These are phyloP conservation scores for Hydrophis major DNA, from an alignment of 2,797 vertebrate species.

Conservation along the genomic window DNA sequence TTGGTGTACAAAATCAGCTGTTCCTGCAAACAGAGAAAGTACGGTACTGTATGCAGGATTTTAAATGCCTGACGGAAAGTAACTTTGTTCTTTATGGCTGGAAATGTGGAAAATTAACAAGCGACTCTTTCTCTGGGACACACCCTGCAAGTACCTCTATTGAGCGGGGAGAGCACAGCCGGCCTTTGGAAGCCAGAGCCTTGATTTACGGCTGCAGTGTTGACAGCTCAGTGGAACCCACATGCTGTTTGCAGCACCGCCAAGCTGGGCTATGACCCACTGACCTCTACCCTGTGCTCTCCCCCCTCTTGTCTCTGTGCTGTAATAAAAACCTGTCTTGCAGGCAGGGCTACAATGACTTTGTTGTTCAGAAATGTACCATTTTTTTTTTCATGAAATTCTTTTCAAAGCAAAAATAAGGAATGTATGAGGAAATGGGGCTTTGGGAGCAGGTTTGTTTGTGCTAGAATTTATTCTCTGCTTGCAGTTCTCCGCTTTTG, in stretches of 20 bases:
- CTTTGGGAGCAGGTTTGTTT: conserved; percentile 38
- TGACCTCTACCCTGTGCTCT: conserved; percentile 56
- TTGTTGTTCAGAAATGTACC: conserved; percentile 74
- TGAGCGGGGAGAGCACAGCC: background rate
- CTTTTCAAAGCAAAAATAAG: conserved; percentile 31
- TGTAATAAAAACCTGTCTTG: conserved; percentile 79
- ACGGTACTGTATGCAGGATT: conserved; percentile 26
- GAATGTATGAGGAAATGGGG: conserved; percentile 18
- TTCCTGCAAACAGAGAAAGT: conserved; percentile 21
- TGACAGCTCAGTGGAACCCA: conserved; percentile 81
- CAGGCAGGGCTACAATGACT: conserved; percentile 77
- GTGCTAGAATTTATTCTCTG: conserved; percentile 24
- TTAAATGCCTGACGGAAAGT: conserved; percentile 40
- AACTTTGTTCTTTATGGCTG: conserved; percentile 52
- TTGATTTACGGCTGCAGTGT: conserved; percentile 81
- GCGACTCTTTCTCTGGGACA: conserved; percentile 42
- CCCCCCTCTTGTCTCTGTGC: conserved; percentile 40
- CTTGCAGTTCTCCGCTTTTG: background rate
- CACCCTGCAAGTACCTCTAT: conserved; percentile 26
- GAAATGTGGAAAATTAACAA: conserved; percentile 45
- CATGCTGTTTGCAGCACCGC: conserved; percentile 73
- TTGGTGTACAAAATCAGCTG: conserved; percentile 27
- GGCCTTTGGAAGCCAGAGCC: conserved; percentile 55
- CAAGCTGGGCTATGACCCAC: conserved; percentile 80
- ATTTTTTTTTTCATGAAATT: background rate